Evolutionary conservation across 2,797 vertebrate species (phyloP).

Genomic region (Ceryle rudis): DNA sequence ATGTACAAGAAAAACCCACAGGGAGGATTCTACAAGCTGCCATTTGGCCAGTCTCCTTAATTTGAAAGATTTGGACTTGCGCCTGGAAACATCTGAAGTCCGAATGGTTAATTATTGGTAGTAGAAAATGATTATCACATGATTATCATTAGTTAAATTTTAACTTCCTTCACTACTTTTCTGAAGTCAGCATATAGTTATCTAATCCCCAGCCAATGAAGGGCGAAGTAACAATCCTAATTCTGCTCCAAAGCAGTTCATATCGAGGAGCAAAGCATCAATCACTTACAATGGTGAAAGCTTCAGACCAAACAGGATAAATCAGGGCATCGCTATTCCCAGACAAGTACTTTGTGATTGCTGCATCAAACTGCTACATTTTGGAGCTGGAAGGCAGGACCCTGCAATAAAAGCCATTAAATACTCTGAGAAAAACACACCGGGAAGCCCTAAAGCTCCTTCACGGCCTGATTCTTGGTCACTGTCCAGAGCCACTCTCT

Average conservation of each 20-base stretch:
- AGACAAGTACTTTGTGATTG: background rate
- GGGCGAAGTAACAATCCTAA: background rate
- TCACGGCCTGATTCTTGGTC: background rate
- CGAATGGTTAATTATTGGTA: constrained; percentile 29
- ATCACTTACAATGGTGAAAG: background rate
- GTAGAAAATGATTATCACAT: background rate
- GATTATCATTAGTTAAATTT: constrained; percentile 29
- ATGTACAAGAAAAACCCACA: background rate
- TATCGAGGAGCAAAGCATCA: background rate
- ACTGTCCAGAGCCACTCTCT: background rate
- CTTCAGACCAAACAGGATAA: background rate
- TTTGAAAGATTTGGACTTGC: constrained; percentile 1
- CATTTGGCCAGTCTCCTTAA: background rate
- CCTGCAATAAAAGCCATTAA: background rate
- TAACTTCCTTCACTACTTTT: background rate
- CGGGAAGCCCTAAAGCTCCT: background rate
- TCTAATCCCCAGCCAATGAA: background rate
- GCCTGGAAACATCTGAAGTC: background rate
- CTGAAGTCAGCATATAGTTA: background rate
- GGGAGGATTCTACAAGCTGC: constrained; percentile 14
- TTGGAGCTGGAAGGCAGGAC: background rate
- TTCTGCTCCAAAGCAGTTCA: background rate
- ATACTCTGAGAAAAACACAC: background rate
- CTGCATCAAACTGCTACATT: background rate
- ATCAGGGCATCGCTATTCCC: background rate